phyloP scores from a whole-genome alignment of 2,888 invertebrate genomes.

The Chydorus sphaericus region DNA sequence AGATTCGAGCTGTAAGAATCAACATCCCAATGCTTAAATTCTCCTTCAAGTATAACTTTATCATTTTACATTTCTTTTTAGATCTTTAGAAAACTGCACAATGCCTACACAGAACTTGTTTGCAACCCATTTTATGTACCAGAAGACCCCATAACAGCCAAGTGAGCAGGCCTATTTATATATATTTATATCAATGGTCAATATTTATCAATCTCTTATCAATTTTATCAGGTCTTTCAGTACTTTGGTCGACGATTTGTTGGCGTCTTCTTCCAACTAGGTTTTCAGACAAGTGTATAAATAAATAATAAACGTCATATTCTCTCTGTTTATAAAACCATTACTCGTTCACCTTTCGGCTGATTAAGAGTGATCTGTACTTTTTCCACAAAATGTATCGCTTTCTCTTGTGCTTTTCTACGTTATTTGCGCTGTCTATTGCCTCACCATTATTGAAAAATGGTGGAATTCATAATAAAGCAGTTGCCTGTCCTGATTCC shows the following conservation, averaged over 20 bases:
- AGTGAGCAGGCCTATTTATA: slow-evolving; percentile 48
- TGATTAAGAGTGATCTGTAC: no score
- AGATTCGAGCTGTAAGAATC: slow-evolving; percentile 66
- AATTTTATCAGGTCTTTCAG: slow-evolving; percentile 2
- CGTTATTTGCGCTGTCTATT: no score
- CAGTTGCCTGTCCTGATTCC: slow-evolving; percentile 3
- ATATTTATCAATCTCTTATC: not conserved
- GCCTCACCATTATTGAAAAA: no score
- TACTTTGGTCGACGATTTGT: not conserved
- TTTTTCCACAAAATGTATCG: no score
- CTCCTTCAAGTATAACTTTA: not conserved
- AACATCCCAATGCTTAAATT: slow-evolving; percentile 14
- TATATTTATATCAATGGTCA: slow-evolving; percentile 36
- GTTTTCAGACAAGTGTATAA: slow-evolving; percentile 51
- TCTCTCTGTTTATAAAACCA: no score
- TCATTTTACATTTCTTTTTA: slow-evolving; percentile 25
- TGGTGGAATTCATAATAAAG: not conserved
- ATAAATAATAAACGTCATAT: not conserved
- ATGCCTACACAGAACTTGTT: slow-evolving; percentile 81
- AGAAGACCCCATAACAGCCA: slow-evolving; percentile 72
- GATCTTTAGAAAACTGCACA: slow-evolving; percentile 81
- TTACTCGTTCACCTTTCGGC: no score
- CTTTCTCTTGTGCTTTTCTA: no score
- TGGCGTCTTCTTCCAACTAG: slow-evolving; percentile 1
- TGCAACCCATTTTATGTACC: slow-evolving; percentile 95